A percentile compares a stretch with the other conserved stretches of the same genome.
Conservation (phyloP, 2,113 vertebrate species). For the Bombycilla garrulus region DNA sequence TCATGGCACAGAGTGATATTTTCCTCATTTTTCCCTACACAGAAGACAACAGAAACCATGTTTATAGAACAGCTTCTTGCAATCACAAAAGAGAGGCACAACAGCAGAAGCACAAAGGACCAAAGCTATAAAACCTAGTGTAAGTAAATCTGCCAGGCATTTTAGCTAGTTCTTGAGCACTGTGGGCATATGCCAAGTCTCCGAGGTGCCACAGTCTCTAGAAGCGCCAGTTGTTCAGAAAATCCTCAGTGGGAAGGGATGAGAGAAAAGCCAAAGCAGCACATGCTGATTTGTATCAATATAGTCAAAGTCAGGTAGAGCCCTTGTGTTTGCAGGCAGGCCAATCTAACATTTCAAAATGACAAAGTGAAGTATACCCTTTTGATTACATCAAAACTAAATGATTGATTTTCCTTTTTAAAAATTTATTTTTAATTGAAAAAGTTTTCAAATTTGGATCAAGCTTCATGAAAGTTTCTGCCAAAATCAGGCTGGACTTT, state of each 20-base stretch:
- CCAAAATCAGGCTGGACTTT: background rate
- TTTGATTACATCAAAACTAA: background rate
- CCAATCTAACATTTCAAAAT: background rate
- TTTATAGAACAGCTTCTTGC: background rate
- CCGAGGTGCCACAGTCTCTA: background rate
- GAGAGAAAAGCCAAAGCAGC: background rate
- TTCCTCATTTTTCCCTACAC: accelerated
- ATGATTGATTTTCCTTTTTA: background rate
- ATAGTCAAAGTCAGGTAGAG: background rate
- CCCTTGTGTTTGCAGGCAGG: background rate
- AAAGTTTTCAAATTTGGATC: background rate
- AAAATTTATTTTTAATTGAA: background rate
- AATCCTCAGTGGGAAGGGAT: background rate
- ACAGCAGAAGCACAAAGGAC: background rate
- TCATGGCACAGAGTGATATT: background rate
- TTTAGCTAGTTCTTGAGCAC: background rate
- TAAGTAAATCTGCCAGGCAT: background rate
- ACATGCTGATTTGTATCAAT: background rate
- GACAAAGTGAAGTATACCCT: background rate
- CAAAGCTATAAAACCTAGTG: background rate
- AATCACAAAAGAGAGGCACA: background rate
- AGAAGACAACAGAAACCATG: background rate
- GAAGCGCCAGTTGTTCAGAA: background rate
- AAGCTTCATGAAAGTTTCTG: background rate
- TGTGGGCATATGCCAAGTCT: background rate